phyloP scores from a whole-genome alignment of 92 coral and sea anemone species.

The Epizoanthus stellaris region DNA sequence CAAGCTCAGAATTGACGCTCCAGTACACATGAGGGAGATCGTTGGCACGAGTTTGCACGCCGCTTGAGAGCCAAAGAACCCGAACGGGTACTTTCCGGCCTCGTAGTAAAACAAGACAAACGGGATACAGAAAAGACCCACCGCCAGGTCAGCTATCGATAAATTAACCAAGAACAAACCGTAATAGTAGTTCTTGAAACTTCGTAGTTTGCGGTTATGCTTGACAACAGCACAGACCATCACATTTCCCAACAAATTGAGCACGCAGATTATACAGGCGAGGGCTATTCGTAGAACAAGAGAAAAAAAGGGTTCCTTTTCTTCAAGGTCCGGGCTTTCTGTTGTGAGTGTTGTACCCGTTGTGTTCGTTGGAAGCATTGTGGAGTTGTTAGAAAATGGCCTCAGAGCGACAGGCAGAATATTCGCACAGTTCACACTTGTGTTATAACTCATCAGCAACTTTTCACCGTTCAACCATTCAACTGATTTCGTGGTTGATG shows the following conservation, averaged over 20 bases:
- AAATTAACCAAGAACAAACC: constrained; percentile 82
- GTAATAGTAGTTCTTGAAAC: constrained; percentile 88
- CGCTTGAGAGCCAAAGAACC: constrained; percentile 87
- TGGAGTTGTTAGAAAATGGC: not conserved
- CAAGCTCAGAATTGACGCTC: constrained; percentile 83
- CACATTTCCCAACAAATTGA: constrained; percentile 77
- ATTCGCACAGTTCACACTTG: not conserved
- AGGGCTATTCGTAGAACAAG: constrained; percentile 65
- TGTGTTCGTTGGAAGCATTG: constrained; percentile 30
- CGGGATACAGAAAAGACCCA: constrained; percentile 80
- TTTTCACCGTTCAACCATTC: not conserved
- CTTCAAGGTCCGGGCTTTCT: constrained; percentile 28
- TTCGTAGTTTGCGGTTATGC: constrained; percentile 77
- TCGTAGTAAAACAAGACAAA: constrained; percentile 81
- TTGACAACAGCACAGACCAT: constrained; percentile 83
- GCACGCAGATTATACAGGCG: constrained; percentile 67
- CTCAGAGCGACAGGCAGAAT: not conserved
- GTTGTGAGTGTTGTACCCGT: constrained; percentile 22
- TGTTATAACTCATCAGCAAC: not conserved
- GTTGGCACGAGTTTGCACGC: constrained; percentile 88
- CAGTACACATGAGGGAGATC: constrained; percentile 76
- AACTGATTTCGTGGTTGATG: not conserved
- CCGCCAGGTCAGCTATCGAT: constrained; percentile 85
- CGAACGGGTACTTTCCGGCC: constrained; percentile 88
- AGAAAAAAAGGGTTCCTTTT: constrained; percentile 68